Conservation (phyloP, 2,113 vertebrate species). For the Nibea albiflora region DNA sequence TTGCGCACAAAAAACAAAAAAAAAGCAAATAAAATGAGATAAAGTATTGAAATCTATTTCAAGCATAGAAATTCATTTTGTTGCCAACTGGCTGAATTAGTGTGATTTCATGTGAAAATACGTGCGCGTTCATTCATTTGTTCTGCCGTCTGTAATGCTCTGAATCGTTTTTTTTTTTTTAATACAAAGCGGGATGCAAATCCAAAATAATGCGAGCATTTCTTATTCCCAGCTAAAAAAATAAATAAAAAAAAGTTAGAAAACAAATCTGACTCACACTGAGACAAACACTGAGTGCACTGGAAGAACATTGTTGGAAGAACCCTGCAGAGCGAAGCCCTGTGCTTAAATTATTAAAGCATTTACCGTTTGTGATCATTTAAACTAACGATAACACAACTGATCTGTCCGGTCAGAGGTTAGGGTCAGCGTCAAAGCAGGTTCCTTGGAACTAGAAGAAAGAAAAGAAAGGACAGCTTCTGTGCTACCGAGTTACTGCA, state of each 20-base stretch:
- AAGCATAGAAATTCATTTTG: conserved; percentile 15
- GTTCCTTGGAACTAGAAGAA: neutral
- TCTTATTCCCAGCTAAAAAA: neutral
- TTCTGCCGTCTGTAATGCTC: neutral
- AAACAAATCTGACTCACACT: conserved; percentile 23
- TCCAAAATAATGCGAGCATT: neutral
- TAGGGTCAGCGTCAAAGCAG: neutral
- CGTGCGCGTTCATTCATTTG: conserved; percentile 6
- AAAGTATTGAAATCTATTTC: conserved; percentile 8
- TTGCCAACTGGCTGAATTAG: conserved; percentile 13
- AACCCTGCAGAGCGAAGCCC: neutral
- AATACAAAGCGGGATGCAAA: neutral
- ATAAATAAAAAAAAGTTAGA: too few relatives aligned
- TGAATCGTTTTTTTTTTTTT: conserved; percentile 16
- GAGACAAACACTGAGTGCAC: neutral
- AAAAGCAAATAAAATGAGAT: neutral
- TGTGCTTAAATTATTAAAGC: neutral
- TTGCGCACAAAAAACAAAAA: conserved; percentile 8
- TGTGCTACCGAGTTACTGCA: neutral
- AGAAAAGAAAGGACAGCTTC: neutral
- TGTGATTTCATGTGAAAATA: neutral
- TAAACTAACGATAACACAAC: neutral
- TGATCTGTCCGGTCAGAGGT: neutral
- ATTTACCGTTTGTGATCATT: neutral
- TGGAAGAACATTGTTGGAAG: neutral